Conservation (phyloP, 2,113 vertebrate species). For the Gobiocypris rarus region DNA sequence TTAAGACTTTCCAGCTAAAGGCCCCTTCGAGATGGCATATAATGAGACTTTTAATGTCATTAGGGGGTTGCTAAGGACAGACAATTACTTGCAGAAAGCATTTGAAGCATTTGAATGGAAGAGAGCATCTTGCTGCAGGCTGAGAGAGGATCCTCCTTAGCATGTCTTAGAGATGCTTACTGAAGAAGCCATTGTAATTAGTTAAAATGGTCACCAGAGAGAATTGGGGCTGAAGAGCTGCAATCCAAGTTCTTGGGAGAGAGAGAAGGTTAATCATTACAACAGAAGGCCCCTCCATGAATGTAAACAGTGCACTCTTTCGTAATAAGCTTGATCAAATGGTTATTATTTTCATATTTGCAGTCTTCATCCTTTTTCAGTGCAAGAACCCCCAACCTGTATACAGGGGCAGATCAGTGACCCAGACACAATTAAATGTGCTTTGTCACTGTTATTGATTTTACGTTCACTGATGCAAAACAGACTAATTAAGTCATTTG, state of each 20-base stretch:
- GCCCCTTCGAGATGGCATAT: slow-evolving; percentile 55
- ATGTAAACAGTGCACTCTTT: slow-evolving; percentile 2
- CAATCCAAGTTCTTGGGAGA: slow-evolving; percentile 34
- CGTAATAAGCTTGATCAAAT: slow-evolving; percentile 9
- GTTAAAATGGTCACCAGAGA: slow-evolving; percentile 56
- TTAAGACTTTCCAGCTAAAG: slow-evolving; percentile 53
- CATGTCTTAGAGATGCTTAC: slow-evolving; percentile 57
- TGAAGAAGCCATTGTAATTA: slow-evolving; percentile 59
- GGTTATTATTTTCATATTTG: slow-evolving; percentile 29
- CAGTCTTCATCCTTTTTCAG: slow-evolving; percentile 10
- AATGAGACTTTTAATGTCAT: slow-evolving; percentile 58
- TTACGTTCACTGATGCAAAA: slow-evolving; percentile 40
- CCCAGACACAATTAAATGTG: slow-evolving; percentile 35
- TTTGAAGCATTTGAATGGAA: slow-evolving; percentile 56
- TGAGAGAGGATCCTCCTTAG: slow-evolving; percentile 47
- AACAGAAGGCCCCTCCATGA: background rate
- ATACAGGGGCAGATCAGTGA: background rate
- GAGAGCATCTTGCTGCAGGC: slow-evolving; percentile 49
- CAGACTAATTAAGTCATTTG: slow-evolving; percentile 29
- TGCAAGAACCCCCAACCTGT: slow-evolving; percentile 33
- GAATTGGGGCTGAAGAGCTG: slow-evolving; percentile 43
- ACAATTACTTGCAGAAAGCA: slow-evolving; percentile 57
- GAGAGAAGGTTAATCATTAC: slow-evolving; percentile 39
- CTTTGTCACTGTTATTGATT: slow-evolving; percentile 32
- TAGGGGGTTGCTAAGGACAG: slow-evolving; percentile 56